Evolutionary conservation across 2,797 vertebrate genomes (phyloP).

Genomic region (Lepus oiostolus): DNA sequence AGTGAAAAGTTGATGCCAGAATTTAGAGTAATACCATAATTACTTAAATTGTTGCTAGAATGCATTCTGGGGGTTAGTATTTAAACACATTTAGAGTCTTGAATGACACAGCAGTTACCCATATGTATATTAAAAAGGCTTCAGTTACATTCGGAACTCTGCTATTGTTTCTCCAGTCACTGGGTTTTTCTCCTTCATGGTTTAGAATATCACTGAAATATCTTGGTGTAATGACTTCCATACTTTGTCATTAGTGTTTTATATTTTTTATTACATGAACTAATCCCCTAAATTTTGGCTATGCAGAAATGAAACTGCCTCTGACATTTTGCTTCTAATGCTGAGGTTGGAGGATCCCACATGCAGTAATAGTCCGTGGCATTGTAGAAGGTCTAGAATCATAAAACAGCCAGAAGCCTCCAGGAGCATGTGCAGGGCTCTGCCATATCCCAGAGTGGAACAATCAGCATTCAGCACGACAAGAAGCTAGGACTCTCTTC

Average conservation of each 20-base stretch:
- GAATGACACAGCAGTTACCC: conserved; percentile 46
- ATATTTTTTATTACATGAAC: conserved; percentile 26
- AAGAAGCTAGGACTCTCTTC: neutral
- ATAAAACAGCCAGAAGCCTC: neutral
- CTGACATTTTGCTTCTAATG: conserved; percentile 55
- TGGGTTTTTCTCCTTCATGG: conserved; percentile 52
- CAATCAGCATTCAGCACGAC: neutral
- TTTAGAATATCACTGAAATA: conserved; percentile 69
- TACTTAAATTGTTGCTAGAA: conserved; percentile 51
- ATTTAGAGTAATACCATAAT: conserved; percentile 36
- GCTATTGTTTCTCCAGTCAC: conserved; percentile 67
- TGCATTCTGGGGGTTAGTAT: neutral
- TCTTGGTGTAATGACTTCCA: conserved; percentile 61
- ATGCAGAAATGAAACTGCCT: conserved; percentile 2
- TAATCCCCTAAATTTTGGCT: neutral
- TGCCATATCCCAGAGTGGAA: neutral
- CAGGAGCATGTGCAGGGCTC: neutral
- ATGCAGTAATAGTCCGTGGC: neutral
- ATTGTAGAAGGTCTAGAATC: conserved; percentile 6
- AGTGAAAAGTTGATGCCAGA: conserved; percentile 42
- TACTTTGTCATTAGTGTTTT: conserved; percentile 52
- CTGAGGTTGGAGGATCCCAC: conserved; percentile 46
- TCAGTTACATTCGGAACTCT: conserved; percentile 78
- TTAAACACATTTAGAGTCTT: conserved; percentile 30
- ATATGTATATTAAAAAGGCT: neutral